phyloP scores from a whole-genome alignment of 2,113 vertebrate genomes.

The Xyliphius kryptos region DNA sequence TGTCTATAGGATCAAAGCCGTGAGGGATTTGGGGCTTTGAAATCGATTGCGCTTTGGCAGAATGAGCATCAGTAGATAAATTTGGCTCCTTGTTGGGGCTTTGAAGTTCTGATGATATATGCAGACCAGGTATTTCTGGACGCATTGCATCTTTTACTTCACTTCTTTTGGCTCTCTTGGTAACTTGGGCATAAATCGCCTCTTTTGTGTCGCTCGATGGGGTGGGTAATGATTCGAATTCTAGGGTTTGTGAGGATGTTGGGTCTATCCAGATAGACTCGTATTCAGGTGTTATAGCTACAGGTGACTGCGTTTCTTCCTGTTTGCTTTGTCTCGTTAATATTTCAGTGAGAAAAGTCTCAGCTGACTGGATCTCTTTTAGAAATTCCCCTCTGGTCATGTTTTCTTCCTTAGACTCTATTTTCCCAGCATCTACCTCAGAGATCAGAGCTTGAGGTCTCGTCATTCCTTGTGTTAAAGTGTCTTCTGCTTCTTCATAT shows the following conservation, averaged over 20 bases:
- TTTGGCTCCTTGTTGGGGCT: no score
- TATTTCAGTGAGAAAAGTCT: conserved; percentile 71
- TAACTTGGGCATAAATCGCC: conserved; percentile 72
- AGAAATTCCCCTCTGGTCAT: conserved; percentile 67
- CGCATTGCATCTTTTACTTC: no score
- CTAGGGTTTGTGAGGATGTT: conserved; percentile 59
- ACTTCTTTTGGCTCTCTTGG: conserved; percentile 67
- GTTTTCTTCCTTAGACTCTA: conserved; percentile 45
- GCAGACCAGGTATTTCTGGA: no score
- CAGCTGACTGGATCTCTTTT: conserved; percentile 68
- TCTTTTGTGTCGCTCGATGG: conserved; percentile 58
- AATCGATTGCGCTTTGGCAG: no score
- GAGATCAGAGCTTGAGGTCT: conserved; percentile 60
- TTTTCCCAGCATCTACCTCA: conserved; percentile 50
- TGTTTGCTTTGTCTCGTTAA: conserved; percentile 62
- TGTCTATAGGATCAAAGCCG: no score
- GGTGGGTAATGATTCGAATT: conserved; percentile 60
- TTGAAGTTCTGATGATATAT: no score
- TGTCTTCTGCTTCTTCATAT: conserved; percentile 57
- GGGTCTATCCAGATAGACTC: conserved; percentile 68
- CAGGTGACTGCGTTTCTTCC: conserved; percentile 54
- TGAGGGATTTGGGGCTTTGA: no score
- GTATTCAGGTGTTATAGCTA: conserved; percentile 63
- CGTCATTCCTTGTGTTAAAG: conserved; percentile 57
- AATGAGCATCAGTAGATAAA: no score